Evolutionary conservation across 2,888 invertebrate genomes (phyloP), one percentile per base, ranked within the genome.

Genomic region (Lithophane semibrunnea): DNA sequence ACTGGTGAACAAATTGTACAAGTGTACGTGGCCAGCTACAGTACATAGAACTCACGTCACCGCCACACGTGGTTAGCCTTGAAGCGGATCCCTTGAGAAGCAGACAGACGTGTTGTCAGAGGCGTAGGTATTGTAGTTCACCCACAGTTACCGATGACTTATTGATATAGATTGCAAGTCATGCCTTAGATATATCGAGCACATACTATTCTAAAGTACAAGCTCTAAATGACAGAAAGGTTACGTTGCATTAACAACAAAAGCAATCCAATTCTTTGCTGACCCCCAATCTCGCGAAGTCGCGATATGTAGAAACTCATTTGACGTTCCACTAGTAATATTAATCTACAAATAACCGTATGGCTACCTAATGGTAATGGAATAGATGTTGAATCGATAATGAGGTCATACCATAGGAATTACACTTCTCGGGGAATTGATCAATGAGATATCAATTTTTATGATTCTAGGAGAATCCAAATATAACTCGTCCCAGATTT

Each of bases 41-140:
- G 56, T 64, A 60, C 18, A 29, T 24, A 29, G 12, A 66, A 18
- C 61, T 73, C 71, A 72, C 82, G 73, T 72, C 73, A 77, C 61
- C 71, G 12, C 58, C 82, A 72, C 82, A 63, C 72, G 65, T 81
- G 74, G 76, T 65, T 72, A 77, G 24, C 83, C 83, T 85, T 83
- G 85, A 65, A 66, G 61, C 69, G 37, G 69, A 64, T 83, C 78
- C 72, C 66, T 74, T 64, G 78, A 85, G 83, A 82, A 61, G 78
- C 68, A 73, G 68, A 58, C 72, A 65, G 73, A 63, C 66, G 74
- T 81, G 63, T 52, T 69, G 61, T 72, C 61, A 63, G 52, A 67
- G 44, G n/a, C 16, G 58, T 81, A 29, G 29, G 29, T 29, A 81
- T 67, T 85, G 72, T 75, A 72, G 60, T 61, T 73, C 70, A 76